Evolutionary conservation across 2,888 invertebrate species (phyloP).

Genomic region (Caenorhabditis imperialis): DNA sequence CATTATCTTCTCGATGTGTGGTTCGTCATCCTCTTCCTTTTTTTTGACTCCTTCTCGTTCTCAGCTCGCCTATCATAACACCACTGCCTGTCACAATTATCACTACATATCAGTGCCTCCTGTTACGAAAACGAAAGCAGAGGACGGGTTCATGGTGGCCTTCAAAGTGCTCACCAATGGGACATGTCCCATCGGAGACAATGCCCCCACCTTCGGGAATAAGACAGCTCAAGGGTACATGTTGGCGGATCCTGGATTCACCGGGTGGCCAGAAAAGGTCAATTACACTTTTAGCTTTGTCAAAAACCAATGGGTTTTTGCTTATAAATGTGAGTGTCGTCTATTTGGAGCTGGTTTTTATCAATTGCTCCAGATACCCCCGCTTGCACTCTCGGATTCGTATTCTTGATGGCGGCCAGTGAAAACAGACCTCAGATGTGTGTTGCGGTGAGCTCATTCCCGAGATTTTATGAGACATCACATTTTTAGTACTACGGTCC

Average conservation of each 20-base stretch:
- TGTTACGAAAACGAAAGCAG: not conserved
- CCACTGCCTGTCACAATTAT: constrained; percentile 18
- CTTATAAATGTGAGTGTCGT: constrained; percentile 9
- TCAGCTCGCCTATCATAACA: constrained; percentile 24
- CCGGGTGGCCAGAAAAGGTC: constrained; percentile 1
- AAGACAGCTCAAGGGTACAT: constrained; percentile 9
- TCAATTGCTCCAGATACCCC: no score
- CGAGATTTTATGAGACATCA: no score
- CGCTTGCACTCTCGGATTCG: no score
- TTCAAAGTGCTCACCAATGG: constrained; percentile 22
- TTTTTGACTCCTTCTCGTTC: not conserved
- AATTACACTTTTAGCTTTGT: constrained; percentile 25
- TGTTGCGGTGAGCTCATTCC: no score
- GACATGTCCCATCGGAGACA: constrained; percentile 22
- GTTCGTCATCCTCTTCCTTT: not conserved
- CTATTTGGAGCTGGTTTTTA: no score
- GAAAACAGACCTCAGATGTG: no score
- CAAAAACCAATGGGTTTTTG: constrained; percentile 9
- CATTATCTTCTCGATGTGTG: constrained; percentile 1
- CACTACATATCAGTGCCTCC: not conserved
- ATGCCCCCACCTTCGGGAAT: constrained; percentile 31
- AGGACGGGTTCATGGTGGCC: constrained; percentile 1
- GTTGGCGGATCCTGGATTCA: not conserved
- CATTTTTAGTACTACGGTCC: no score
- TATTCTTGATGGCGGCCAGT: no score